phyloP scores from a whole-genome alignment of 1,140 invertebrate species.

The Heliothis subflexa region DNA sequence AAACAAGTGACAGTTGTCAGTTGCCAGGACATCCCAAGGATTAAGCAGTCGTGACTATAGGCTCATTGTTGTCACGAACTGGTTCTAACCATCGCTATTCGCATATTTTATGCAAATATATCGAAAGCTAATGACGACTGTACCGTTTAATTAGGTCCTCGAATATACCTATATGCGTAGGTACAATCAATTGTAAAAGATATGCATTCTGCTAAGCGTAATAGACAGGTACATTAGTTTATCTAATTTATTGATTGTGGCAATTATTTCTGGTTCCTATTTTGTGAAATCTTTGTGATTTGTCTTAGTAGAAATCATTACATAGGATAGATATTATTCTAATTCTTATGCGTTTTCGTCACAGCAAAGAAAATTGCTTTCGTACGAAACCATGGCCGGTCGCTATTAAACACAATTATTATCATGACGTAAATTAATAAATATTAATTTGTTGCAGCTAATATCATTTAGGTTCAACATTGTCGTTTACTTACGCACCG shows the following conservation, averaged over 20 bases:
- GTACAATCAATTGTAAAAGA: background rate
- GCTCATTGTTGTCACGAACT: constrained; percentile 33
- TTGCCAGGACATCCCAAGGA: constrained; percentile 36
- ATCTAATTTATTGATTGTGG: no score
- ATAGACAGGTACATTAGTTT: no score
- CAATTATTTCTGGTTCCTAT: no score
- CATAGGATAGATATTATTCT: no score
- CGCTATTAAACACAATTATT: no score
- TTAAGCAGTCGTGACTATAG: constrained; percentile 16
- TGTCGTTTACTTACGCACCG: constrained; percentile 22
- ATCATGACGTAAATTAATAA: no score
- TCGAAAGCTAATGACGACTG: constrained; percentile 24
- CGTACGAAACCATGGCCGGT: no score
- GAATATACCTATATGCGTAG: background rate
- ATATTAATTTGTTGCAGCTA: background rate
- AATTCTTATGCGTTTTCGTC: no score
- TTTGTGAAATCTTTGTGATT: no score
- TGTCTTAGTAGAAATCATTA: no score
- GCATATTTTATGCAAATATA: constrained; percentile 31
- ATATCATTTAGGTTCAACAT: constrained; percentile 11
- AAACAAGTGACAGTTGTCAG: constrained; percentile 7
- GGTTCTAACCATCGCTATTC: constrained; percentile 19
- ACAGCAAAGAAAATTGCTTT: no score
- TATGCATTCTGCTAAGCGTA: no score
- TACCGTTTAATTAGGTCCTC: constrained; percentile 7